Evolutionary conservation across 1,140 invertebrate species (phyloP).

Genomic region (Adoxophyes honmai): DNA sequence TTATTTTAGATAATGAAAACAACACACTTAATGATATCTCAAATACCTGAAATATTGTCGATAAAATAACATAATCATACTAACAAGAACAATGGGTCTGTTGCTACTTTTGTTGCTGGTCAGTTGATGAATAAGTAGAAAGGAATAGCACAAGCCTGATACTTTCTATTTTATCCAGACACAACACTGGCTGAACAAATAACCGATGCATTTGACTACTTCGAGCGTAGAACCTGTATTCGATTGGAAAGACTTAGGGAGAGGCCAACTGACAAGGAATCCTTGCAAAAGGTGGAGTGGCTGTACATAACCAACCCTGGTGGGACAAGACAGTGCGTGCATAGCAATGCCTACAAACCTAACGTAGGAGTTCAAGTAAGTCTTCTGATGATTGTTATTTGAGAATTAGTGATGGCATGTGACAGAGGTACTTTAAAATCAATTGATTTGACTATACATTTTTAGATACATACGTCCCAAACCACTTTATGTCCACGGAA

Average conservation of each 20-base stretch:
- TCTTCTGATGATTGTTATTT: too few species aligned
- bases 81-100: too few species aligned
- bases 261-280: slow-evolving; percentile 46
- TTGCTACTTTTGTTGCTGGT: too few species aligned
- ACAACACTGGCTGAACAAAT: slow-evolving; percentile 44
- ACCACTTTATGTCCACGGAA: too few species aligned
- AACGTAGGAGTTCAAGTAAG: slow-evolving; percentile 58
- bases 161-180: slow-evolving; percentile 33
- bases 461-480: too few species aligned
- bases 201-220: slow-evolving; percentile 58
- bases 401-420: too few species aligned
- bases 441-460: too few species aligned
- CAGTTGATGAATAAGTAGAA: background rate
- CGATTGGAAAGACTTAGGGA: slow-evolving; percentile 59
- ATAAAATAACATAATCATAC: too few species aligned
- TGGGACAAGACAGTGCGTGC: slow-evolving; percentile 60
- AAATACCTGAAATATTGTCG: too few species aligned
- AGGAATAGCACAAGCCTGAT: background rate
- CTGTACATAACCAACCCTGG: slow-evolving; percentile 61
- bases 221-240: slow-evolving; percentile 62
- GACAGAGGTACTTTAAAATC: too few species aligned
- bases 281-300: slow-evolving; percentile 53
- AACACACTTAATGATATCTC: too few species aligned
- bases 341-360: slow-evolving; percentile 52
- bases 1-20: background rate